Evolutionary conservation across 2,797 vertebrate species (phyloP).

Genomic region (Coilia nasus): DNA sequence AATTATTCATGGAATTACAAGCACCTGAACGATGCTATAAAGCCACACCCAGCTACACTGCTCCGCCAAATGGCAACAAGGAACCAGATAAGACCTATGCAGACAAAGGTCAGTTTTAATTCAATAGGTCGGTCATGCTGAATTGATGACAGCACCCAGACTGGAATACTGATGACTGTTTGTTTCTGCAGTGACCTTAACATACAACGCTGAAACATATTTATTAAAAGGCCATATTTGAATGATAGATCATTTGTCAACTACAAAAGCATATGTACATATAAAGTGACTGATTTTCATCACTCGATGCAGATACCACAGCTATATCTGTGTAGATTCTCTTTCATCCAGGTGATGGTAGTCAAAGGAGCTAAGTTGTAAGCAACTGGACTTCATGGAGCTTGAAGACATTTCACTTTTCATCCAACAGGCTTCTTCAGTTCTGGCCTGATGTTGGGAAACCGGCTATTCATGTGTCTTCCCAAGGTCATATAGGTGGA

Average conservation of each 20-base stretch:
- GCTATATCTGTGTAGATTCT: no score
- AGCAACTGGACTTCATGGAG: no score
- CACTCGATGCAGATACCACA: neutral
- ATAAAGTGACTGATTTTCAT: neutral
- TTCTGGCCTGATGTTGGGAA: no score
- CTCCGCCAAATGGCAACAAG: neutral
- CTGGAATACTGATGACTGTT: neutral
- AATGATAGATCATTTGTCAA: neutral
- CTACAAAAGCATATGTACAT: neutral
- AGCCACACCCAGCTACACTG: neutral
- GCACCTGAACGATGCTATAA: slow-evolving; percentile 35
- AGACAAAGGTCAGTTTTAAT: neutral
- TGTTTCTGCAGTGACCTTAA: neutral
- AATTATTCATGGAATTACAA: slow-evolving; percentile 65
- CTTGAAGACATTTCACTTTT: no score
- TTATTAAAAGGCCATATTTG: neutral
- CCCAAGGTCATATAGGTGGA: neutral
- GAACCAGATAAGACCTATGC: neutral
- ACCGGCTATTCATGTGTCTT: neutral
- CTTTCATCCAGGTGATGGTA: no score
- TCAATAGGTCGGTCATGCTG: neutral
- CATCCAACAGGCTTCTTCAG: no score
- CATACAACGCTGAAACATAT: neutral
- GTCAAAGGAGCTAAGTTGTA: no score
- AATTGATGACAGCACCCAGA: neutral